A percentile compares a stretch with the other conserved stretches of the same genome.
These are phyloP conservation scores for Copsychus sechellarum DNA, from an alignment of 2,113 vertebrate genomes.

Conservation along the genomic window DNA sequence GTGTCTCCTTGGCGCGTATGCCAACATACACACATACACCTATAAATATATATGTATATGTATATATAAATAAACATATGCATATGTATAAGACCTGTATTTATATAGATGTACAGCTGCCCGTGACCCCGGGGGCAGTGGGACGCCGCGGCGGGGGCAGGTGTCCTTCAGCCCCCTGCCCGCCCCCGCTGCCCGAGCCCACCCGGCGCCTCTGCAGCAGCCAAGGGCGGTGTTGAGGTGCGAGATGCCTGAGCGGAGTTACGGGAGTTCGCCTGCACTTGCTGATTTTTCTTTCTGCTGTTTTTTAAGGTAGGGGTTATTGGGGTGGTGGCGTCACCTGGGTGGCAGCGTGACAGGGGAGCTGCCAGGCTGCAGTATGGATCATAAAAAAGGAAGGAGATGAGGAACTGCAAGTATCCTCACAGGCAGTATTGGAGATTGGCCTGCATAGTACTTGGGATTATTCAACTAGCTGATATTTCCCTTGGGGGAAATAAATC, in stretches of 20 bases:
- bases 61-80: rapidly evolving
- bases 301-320: neutral
- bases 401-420: neutral
- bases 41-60: rapidly evolving
- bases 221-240: neutral
- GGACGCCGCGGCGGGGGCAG: neutral
- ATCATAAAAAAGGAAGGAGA: neutral
- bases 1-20: neutral
- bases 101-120: rapidly evolving
- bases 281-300: neutral
- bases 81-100: rapidly evolving
- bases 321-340: neutral
- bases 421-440: neutral
- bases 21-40: rapidly evolving
- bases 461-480: neutral
- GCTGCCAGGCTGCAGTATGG: neutral
- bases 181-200: neutral
- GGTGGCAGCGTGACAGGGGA: neutral
- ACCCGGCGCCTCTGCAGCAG: neutral
- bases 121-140: neutral
- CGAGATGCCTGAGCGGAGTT: neutral
- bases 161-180: neutral
- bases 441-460: neutral
- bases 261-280: neutral
- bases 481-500: neutral